phyloP scores from a whole-genome alignment of 2,113 vertebrate genomes.

The Corythoichthys haematopterus region DNA sequence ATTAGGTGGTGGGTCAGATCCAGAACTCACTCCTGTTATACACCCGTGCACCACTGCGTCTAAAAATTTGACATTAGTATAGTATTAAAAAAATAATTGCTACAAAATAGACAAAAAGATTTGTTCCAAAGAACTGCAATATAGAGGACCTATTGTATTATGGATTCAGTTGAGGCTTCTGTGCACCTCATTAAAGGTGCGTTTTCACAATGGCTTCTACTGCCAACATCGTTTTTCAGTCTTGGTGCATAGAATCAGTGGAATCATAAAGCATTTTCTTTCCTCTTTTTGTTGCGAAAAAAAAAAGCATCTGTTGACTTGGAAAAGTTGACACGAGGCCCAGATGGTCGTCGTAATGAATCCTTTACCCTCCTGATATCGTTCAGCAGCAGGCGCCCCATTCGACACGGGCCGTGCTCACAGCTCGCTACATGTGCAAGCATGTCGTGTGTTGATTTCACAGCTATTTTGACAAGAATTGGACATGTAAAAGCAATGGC shows the following conservation, averaged over 20 bases:
- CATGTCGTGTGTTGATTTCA: constrained; percentile 18
- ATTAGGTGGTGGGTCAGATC: too few species aligned
- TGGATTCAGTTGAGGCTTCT: too few species aligned
- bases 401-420: constrained; percentile 12
- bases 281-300: background rate
- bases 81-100: too few species aligned
- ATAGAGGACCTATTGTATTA: too few species aligned
- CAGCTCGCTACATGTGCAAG: background rate
- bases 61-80: too few species aligned
- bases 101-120: too few species aligned
- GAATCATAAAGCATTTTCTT: background rate
- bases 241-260: background rate
- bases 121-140: too few species aligned
- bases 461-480: constrained; percentile 4
- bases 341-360: constrained; percentile 16
- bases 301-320: background rate
- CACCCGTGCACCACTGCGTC: too few species aligned
- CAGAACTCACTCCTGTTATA: too few species aligned
- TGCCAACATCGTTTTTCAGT: background rate
- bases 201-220: too few species aligned
- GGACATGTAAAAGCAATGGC: too few species aligned
- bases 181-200: too few species aligned
- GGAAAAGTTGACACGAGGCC: background rate
- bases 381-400: constrained; percentile 14
- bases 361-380: background rate